These are phyloP conservation scores for Scolopax mira DNA, from an alignment of 2,113 vertebrate genomes.

Conservation along the genomic window DNA sequence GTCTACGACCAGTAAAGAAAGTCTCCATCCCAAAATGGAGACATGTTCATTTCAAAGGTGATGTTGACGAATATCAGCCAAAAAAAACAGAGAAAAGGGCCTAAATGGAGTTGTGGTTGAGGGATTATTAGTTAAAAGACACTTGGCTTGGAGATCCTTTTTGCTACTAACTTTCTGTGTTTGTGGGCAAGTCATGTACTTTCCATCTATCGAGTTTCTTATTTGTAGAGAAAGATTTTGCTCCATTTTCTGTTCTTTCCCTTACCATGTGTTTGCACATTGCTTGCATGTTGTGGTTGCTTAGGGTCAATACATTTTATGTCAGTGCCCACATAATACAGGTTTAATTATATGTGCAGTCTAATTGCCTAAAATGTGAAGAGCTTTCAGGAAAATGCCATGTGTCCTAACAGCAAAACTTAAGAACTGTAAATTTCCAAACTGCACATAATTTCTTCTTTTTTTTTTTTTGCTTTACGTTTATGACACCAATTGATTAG, in stretches of 20 bases:
- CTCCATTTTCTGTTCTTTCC: not conserved
- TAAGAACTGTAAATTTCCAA: not conserved
- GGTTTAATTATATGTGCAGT: not conserved
- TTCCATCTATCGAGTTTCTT: not conserved
- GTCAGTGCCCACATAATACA: not conserved
- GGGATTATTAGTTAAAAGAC: not conserved
- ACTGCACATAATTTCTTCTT: not conserved
- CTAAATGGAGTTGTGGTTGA: not conserved
- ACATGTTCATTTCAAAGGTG: not conserved
- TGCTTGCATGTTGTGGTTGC: not conserved
- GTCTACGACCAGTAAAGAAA: not conserved
- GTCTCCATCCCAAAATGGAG: not conserved
- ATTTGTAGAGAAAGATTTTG: not conserved
- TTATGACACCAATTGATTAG: not conserved
- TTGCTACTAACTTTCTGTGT: not conserved
- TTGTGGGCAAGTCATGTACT: not conserved
- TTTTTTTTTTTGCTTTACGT: not conserved
- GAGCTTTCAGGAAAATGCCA: not conserved
- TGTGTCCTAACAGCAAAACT: not conserved
- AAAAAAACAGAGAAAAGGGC: not conserved
- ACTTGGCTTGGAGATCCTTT: not conserved
- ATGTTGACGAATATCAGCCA: not conserved
- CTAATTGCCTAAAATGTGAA: not conserved
- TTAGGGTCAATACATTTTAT: not conserved
- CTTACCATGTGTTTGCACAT: not conserved